Evolutionary conservation across 2,888 invertebrate genomes (phyloP).

Genomic region (Azorinus chamasolen): DNA sequence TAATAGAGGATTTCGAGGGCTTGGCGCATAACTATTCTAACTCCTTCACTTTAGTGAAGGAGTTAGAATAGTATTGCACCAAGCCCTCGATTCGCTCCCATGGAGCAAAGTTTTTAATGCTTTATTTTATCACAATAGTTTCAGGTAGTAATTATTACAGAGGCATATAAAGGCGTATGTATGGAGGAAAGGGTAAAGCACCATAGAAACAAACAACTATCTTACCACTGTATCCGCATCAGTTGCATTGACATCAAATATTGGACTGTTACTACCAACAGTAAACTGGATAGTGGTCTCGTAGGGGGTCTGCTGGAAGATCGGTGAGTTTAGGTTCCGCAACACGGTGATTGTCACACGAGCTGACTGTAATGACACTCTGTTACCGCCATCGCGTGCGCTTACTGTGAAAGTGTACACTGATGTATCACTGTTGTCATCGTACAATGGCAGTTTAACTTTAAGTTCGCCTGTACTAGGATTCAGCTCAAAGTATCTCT

Average conservation of each 20-base stretch:
- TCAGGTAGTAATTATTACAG: no score
- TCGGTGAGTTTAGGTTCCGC: slow-evolving; percentile 76
- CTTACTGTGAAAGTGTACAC: slow-evolving; percentile 89
- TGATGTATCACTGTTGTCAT: slow-evolving; percentile 57
- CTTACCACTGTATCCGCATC: slow-evolving; percentile 78
- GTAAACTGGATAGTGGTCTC: slow-evolving; percentile 71
- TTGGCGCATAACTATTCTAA: no score
- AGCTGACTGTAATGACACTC: slow-evolving; percentile 91
- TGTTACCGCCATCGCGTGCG: slow-evolving; percentile 95
- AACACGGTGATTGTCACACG: slow-evolving; percentile 76
- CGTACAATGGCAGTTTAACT: slow-evolving; percentile 71
- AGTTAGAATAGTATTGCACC: no score
- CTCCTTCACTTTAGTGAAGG: no score
- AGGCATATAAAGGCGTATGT: no score
- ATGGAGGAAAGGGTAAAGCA: no score
- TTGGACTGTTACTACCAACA: slow-evolving; percentile 64
- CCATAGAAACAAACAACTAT: no score
- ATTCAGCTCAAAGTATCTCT: slow-evolving; percentile 75
- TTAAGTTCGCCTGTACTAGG: slow-evolving; percentile 69
- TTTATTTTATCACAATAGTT: no score
- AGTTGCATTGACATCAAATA: slow-evolving; percentile 74
- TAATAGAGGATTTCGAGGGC: no score
- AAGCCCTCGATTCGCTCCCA: no score
- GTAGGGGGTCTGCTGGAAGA: slow-evolving; percentile 70
- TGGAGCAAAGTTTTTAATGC: no score